Evolutionary conservation across 64 coral and sea anemone genomes (phyloP).

Genomic region (Montipora cactus): DNA sequence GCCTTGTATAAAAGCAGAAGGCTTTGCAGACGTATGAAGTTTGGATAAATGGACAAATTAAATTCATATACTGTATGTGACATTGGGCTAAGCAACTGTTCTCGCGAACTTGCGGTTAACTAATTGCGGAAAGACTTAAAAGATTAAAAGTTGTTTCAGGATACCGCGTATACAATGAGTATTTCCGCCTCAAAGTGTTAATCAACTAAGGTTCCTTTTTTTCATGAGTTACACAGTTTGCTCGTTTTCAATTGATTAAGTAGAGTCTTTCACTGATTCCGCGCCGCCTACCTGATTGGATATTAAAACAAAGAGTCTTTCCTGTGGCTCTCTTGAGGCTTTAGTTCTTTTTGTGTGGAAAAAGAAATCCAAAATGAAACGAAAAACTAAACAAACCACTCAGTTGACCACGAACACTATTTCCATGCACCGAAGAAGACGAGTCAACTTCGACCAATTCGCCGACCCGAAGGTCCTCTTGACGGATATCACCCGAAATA

Average conservation of each 20-base stretch:
- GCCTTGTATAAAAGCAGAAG: background rate
- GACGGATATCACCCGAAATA: background rate
- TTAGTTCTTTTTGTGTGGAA: background rate
- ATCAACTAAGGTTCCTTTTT: background rate
- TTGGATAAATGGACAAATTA: background rate
- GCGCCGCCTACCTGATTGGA: background rate
- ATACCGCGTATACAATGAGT: background rate
- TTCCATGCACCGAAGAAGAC: background rate
- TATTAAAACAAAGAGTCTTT: conserved; percentile 18
- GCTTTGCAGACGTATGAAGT: background rate
- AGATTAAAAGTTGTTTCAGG: conserved; percentile 23
- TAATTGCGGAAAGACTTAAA: background rate
- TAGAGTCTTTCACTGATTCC: background rate
- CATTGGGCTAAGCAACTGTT: background rate
- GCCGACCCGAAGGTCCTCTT: background rate
- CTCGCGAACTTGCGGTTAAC: background rate
- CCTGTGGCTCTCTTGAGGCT: background rate
- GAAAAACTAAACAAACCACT: background rate
- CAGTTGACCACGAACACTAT: background rate
- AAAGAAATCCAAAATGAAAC: background rate
- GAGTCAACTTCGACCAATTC: background rate
- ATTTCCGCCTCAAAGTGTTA: background rate
- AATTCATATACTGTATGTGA: background rate
- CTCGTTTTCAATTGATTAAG: background rate
- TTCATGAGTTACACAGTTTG: conserved; percentile 11